Percentiles rank a stretch among this genome's conserved stretches.
Evolutionary conservation across 2,888 invertebrate genomes (phyloP).

Genomic region (Toxonevra muliebris): DNA sequence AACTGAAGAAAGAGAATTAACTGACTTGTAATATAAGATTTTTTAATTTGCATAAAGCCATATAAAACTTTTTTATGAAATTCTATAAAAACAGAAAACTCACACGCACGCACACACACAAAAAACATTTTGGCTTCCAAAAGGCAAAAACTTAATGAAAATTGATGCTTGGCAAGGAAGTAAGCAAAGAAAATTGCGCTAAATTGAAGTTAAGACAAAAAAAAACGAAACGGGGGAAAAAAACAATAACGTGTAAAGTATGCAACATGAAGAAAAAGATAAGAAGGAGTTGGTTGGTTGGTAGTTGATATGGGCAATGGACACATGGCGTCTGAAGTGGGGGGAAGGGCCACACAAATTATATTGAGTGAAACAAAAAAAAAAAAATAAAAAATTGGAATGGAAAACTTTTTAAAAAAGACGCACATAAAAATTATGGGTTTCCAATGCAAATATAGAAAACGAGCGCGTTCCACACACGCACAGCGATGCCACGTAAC

Average conservation of each 20-base stretch:
- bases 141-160: conserved; percentile 32
- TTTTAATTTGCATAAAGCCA: conserved; percentile 35
- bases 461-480: conserved; percentile 11
- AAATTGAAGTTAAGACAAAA: conserved; percentile 8
- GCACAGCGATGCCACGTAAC: background rate
- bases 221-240: conserved; percentile 6
- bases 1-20: no score
- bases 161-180: conserved; percentile 24
- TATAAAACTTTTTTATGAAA: conserved; percentile 27
- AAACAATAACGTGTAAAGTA: no score
- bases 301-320: background rate
- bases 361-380: no score
- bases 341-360: conserved; percentile 24
- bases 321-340: background rate
- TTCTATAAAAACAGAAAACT: conserved; percentile 17
- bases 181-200: background rate
- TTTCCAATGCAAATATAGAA: conserved; percentile 56
- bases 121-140: conserved; percentile 20
- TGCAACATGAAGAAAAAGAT: no score
- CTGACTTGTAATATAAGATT: conserved; percentile 20
- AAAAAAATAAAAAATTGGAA: no score
- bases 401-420: conserved; percentile 38
- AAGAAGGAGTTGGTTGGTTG: background rate
- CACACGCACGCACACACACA: background rate
- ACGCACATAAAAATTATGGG: conserved; percentile 50